Evolutionary conservation across 1,140 invertebrate species (phyloP).

Genomic region (Drosophila quadrilineata): DNA sequence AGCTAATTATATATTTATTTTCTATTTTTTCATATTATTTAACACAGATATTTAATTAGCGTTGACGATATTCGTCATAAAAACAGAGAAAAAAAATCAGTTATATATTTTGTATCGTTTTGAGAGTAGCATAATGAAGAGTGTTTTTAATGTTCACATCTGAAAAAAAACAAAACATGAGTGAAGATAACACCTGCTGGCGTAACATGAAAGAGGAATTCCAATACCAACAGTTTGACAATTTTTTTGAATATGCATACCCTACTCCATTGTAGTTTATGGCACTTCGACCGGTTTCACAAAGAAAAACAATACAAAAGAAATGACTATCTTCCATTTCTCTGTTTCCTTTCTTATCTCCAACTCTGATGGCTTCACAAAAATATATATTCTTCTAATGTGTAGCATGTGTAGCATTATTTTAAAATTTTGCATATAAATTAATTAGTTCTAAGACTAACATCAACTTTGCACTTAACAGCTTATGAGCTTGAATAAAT

Average conservation of each 20-base stretch:
- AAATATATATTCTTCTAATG: neutral
- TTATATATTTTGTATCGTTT: neutral
- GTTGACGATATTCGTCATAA: neutral
- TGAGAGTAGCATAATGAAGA: conserved; percentile 1
- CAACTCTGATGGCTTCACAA: neutral
- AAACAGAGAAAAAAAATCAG: neutral
- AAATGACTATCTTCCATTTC: conserved; percentile 2
- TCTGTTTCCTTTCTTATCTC: neutral
- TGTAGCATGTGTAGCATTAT: neutral
- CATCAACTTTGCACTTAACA: neutral
- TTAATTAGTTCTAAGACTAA: neutral
- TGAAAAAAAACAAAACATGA: neutral
- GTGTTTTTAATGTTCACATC: conserved; percentile 23
- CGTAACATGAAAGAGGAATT: neutral
- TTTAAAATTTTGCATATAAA: neutral
- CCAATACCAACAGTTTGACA: neutral
- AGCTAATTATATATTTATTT: neutral
- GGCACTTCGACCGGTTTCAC: conserved; percentile 23
- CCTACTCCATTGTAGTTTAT: neutral
- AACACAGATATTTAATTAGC: conserved; percentile 12
- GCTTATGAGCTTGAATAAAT: neutral
- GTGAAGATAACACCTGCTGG: neutral
- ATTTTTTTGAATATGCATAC: conserved; percentile 16
- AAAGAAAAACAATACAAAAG: conserved; percentile 13
- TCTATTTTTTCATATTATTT: neutral